Conservation (phyloP, 2,888 invertebrate genomes). For the Hydraecia micacea region DNA sequence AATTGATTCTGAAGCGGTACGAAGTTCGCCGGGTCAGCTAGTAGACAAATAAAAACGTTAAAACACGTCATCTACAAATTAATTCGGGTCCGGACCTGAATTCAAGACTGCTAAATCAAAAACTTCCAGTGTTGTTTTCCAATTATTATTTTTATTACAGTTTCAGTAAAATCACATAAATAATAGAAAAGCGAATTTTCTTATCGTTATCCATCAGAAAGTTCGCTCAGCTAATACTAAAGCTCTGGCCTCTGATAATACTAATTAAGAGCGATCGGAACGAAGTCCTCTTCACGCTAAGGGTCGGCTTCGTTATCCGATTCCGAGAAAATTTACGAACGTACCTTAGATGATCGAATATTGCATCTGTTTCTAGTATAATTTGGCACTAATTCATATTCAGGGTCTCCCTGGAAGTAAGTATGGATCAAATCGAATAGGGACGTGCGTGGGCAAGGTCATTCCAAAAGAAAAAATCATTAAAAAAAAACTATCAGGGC, state of each 20-base stretch:
- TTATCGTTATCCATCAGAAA: background rate
- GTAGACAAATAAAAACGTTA: background rate
- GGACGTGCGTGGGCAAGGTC: no score
- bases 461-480: no score
- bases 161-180: background rate
- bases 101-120: no score
- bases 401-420: no score
- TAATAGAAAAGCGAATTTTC: background rate
- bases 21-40: no score
- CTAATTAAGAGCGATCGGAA: conserved; percentile 36
- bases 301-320: conserved; percentile 23
- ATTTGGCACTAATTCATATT: background rate
- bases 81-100: no score
- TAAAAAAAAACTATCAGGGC: no score
- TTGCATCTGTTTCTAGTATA: background rate
- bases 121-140: no score
- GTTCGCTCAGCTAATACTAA: background rate
- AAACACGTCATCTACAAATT: background rate
- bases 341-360: conserved; percentile 4
- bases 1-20: no score
- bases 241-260: conserved; percentile 21
- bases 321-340: conserved; percentile 11
- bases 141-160: no score
- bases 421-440: no score
- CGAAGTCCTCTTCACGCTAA: conserved; percentile 28